Evolutionary conservation across 2,888 invertebrate species (phyloP), one percentile per base, ranked within the genome.

Genomic region (Sclerodermus sp.): DNA sequence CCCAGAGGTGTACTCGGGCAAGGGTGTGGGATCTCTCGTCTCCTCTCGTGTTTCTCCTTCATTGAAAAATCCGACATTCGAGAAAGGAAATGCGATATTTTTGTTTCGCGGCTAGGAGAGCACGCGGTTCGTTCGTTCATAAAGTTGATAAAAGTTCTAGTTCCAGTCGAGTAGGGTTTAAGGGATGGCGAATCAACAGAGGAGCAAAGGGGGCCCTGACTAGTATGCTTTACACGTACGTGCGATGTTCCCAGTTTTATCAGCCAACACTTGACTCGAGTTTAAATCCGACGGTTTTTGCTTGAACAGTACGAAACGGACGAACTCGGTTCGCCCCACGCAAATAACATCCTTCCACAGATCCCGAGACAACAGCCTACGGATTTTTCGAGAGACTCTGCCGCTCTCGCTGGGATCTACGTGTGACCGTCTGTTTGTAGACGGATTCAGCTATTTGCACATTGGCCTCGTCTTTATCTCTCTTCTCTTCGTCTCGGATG

Each of bases 261-360:
- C 70, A 60, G 63, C 58, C 63, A 64, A 65, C 68, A 69, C 70
- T 70, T 65, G 67, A 66, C 68, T 63, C 61, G 62, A 60, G 66
- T 67, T 67, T 65, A 65, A 70, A 70, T 70, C 66, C 66, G 58
- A 54, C 53, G 56, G 58, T 60, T 55, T 66, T 55, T 55, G 58
- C 58, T 60, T 50, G 53, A 49, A 56, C 53, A 45, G 56, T 52
- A 42, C 47, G 51, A 51, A 58, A 54, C 49, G 49, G 47, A 49
- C 53, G 51, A 54, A 50, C 52, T 47, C 48, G 39, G 37, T 47
- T 44, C 40, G 23, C 43, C 45, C 32, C 55, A 44, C 54, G 58
- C 67, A 67, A 67, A 67, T 57, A 66, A 60, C 54, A 51, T 45
- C 47, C 50, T 50, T 45, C 52, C 44, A n/a, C 8, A 43, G 50